Base-by-base conservation (phyloP, 2,888 invertebrate genomes). In the Drosophila paramelanica region DNA sequence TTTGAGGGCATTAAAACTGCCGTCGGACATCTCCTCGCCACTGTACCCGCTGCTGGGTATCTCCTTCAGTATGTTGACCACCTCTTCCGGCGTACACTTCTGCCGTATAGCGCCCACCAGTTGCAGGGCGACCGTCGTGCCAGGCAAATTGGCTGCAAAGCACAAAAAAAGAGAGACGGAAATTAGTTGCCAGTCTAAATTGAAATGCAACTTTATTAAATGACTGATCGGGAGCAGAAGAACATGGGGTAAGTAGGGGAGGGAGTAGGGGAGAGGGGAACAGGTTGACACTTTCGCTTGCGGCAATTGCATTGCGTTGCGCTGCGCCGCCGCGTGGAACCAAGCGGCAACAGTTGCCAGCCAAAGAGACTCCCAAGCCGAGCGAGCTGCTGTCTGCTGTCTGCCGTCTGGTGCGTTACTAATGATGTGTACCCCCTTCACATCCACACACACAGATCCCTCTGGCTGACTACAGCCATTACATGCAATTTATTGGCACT, bases 11-110 rank as follows among this genome's bases (percentile, higher is more conserved):
- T 98, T 98, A 92, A 97, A 97, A 3, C 96, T 94, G 51, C 95
- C 94, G 50, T 95, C 95, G 60, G 94, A 95, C 68, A 94, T 94
- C 49, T 95, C 93, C 68, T 93, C 93, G 53, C 93, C 93, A 91
- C 93, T 93, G 74, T 93, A 93, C 39, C 96, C 96, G 73, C 96
- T 96, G 27, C 95, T 95, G 42, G 98, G 98, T 42, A 98, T 93
- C 69, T 98, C 97, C 72, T 97, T 96, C 25, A 99, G 93, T 8
- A 98, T 95, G 81, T 95, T 96, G 43, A 98, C 92, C 0, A 97
- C 97, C 90, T 98, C 98, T 87, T 98, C 98, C 0, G 97, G 95
- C 0, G 97, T 95, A 91, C 97, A 97, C 90, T 98, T 98, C 91
- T 96, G 96, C 67, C 98, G 95, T 64, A 99, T 97, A 59, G 97